Evolutionary conservation across 2,888 invertebrate species (phyloP).

Genomic region (Rhogogaster chlorosoma): DNA sequence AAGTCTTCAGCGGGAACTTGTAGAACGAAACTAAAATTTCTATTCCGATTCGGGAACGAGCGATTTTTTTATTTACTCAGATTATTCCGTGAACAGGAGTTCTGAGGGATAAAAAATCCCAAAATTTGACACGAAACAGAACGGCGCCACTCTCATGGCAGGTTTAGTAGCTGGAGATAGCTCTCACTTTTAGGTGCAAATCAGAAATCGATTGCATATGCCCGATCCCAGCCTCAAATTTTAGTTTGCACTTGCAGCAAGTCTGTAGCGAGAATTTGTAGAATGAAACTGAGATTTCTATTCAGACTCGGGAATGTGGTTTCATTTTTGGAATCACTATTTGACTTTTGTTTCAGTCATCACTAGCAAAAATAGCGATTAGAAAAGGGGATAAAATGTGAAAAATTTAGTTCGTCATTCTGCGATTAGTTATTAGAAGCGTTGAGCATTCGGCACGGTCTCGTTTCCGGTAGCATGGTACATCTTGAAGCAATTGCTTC

Average conservation of each 20-base stretch:
- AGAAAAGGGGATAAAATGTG: background rate
- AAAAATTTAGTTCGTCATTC: background rate
- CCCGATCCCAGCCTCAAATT: too few relatives aligned
- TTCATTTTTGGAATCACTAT: too few relatives aligned
- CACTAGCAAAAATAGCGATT: background rate
- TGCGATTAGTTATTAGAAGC: background rate
- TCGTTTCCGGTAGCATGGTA: background rate
- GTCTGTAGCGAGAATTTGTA: too few relatives aligned
- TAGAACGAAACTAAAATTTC: background rate
- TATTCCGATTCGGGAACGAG: background rate
- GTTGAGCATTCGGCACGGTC: background rate
- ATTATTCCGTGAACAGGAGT: background rate
- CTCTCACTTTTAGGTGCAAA: too few relatives aligned
- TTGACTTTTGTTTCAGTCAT: too few relatives aligned
- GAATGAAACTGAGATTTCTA: too few relatives aligned
- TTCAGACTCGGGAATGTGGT: too few relatives aligned
- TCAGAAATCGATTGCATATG: too few relatives aligned
- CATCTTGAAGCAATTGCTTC: constrained; percentile 1
- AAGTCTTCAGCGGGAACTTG: background rate
- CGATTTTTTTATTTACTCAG: too few relatives aligned
- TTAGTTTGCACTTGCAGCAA: too few relatives aligned
- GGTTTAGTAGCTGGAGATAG: background rate
- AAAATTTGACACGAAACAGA: background rate
- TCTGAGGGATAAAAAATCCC: background rate
- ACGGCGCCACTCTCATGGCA: background rate